phyloP scores from a whole-genome alignment of 2,888 invertebrate species.

The Heliconius ethilla region DNA sequence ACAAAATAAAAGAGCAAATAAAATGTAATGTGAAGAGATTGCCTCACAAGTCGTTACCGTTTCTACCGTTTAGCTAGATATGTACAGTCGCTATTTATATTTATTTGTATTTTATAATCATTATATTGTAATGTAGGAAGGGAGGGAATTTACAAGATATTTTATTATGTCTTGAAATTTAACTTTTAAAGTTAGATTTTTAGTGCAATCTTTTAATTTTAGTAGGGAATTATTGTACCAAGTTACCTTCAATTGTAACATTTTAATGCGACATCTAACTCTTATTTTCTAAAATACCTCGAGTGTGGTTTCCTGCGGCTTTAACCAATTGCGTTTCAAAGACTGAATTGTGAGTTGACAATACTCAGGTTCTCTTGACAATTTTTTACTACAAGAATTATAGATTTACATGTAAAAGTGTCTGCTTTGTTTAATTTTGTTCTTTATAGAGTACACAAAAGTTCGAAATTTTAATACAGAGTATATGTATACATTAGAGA shows the following conservation, averaged over 20 bases:
- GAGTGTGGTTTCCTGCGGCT: conserved; percentile 19
- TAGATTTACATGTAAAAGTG: not conserved
- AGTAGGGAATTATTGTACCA: not conserved
- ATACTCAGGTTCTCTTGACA: not conserved
- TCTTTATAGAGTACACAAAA: no score
- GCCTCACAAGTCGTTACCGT: conserved; percentile 35
- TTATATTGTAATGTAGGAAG: not conserved
- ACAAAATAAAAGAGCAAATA: conserved; percentile 67
- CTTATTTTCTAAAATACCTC: conserved; percentile 8
- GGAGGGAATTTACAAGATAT: not conserved
- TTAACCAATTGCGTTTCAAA: conserved; percentile 4
- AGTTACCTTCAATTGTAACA: not conserved
- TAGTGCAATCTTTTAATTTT: not conserved
- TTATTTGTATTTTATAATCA: conserved; percentile 18
- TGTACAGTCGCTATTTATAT: conserved; percentile 20
- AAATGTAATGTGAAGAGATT: conserved; percentile 63
- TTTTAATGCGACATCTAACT: not conserved
- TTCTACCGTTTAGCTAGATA: not conserved
- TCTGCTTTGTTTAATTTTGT: not conserved
- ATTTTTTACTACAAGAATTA: not conserved
- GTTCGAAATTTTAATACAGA: no score
- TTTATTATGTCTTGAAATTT: not conserved
- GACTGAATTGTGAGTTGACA: not conserved
- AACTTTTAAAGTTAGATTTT: not conserved
- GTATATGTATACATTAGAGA: no score